phyloP scores from a whole-genome alignment of 2,113 vertebrate species.

The Narcine bancroftii region DNA sequence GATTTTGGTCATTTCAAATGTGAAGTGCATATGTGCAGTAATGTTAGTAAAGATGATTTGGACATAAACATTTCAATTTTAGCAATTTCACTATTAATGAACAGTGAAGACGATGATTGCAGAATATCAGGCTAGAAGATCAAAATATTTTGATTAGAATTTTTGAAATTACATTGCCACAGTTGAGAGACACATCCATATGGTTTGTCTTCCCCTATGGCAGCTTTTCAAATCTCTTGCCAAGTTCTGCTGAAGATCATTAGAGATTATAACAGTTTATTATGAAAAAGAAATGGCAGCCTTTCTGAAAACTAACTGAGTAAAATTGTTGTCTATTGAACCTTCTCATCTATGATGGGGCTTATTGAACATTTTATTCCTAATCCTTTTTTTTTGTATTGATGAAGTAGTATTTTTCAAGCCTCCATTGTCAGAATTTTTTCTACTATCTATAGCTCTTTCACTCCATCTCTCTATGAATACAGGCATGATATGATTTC shows the following conservation, averaged over 20 bases:
- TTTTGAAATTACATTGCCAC: constrained; percentile 26
- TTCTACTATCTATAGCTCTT: no score
- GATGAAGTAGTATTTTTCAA: constrained; percentile 3
- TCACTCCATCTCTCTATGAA: not conserved
- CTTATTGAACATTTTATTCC: constrained; percentile 30
- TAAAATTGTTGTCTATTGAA: constrained; percentile 33
- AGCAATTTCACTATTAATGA: constrained; percentile 14
- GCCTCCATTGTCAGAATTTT: not conserved
- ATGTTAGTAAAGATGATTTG: not conserved
- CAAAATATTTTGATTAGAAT: constrained; percentile 10
- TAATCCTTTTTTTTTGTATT: not conserved
- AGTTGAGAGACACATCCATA: constrained; percentile 9
- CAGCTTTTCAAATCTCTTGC: constrained; percentile 22
- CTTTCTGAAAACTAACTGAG: constrained; percentile 20
- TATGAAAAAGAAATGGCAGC: constrained; percentile 15
- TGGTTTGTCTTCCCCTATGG: not conserved
- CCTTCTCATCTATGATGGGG: not conserved
- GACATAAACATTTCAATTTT: not conserved
- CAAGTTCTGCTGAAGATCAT: constrained; percentile 15
- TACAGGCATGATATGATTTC: not conserved
- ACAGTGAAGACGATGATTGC: not conserved
- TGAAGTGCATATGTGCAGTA: not conserved
- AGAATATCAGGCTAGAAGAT: constrained; percentile 15
- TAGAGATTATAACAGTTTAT: constrained; percentile 33
- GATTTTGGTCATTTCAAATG: constrained; percentile 9